Base-by-base conservation (phyloP, 2,888 invertebrate genomes). In the Strigamia maritima region DNA sequence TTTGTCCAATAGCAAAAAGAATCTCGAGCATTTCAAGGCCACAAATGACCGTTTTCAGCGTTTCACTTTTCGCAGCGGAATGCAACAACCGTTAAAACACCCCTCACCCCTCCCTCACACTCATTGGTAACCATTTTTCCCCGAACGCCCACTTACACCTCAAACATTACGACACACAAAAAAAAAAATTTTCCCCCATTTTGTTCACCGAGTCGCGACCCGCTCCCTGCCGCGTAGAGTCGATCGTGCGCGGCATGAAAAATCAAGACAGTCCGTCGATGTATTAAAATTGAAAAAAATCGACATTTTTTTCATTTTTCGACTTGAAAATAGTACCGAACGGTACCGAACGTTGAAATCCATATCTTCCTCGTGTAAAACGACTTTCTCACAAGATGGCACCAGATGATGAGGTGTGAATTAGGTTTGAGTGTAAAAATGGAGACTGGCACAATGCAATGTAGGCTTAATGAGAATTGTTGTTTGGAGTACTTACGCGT, bases 341-440 rank as follows among this genome's bases (percentile, higher is more conserved):
- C n/a, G n/a, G n/a, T n/a, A n/a, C n/a, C 35, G 2, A 35, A 35
- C 35, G 35, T 35, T 35, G 0, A 4, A 2, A 0, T 6, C 8
- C 35, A 35, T 10, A 35, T 35, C 35, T 35, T 35, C 60, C 60
- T 65, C 60, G 60, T 65, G 60, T 22, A 19, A 49, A 65, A 24
- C 19, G 60, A 65, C 22, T 65, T 65, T 65, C 60, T 65, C 60
- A 65, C 60, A 65, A 65, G 60, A 65, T 65, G 60, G 60, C 60
- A 65, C 60, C 60, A 65, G 60, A 65, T 65, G 60, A 65, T 65
- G 60, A 65, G 60, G 60, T 65, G 60, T 3, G 19, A 65, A 65
- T 22, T 8, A 22, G 4, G 6, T n/a, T 65, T 65, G 19, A 2
- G n/a, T 65, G 24, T 12, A 22, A 65, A 65, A 65, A 65, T 65